Evolutionary conservation across 1,140 invertebrate genomes (phyloP), one percentile per base, ranked within the genome.

Genomic region (Lineus longissimus): DNA sequence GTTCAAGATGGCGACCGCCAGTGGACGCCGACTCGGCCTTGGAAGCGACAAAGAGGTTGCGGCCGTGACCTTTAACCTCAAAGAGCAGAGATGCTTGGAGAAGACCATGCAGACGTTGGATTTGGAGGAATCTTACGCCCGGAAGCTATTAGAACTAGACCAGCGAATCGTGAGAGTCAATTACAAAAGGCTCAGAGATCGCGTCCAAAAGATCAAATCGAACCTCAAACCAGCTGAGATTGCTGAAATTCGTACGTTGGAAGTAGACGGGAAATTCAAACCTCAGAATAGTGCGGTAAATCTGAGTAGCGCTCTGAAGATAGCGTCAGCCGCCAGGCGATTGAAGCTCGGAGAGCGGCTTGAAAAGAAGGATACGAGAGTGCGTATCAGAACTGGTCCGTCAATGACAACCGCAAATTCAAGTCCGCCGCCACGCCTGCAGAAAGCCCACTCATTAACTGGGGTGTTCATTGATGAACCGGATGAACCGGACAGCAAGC

Each of bases 101-200:
- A 77, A 76, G 54, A 68, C 71, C 1, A 66, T 79, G 60, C 70
- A 73, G 30, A 76, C 76, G 0, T 51, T 79, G 13, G 57, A 66
- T 30, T 41, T 77, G 9, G 76, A 79, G 62, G 62, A 70, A 55
- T 64, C 63, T 22, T 77, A 76, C 57, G 67, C 72, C 22, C 55
- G 72, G 29, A 77, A 77, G 59, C 69, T 77, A 1, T 65, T 77
- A 2, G 72, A 76, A 27, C 62, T 79, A 23, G 70, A 74, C 43
- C 68, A 74, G 55, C 68, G 73, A 40, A 69, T 73, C 1, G 70
- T 79, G n/a, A 76, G 73, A 54, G 65, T 77, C 17, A 72, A 74
- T 23, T 74, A 75, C 54, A 68, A 66, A 57, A 64, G 72, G 23
- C 63, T 79, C 25, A 75, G 75, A 55, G 75, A 77, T 6, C 74